Percentiles rank a stretch among this genome's conserved stretches.
phyloP scores from a whole-genome alignment of 2,113 vertebrate species.

The Semnornis frantzii region DNA sequence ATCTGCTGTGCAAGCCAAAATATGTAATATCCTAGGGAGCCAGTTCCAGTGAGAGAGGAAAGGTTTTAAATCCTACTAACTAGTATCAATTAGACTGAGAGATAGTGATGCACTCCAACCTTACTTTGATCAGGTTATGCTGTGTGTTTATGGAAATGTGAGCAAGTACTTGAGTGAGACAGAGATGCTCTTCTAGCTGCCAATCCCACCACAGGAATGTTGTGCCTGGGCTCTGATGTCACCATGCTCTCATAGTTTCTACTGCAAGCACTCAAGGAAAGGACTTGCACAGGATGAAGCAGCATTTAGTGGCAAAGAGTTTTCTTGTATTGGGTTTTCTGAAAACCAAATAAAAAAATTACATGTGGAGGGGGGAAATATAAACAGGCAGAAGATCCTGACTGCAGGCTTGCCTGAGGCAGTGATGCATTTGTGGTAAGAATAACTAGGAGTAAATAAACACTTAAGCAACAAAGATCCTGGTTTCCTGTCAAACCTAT shows the following conservation, averaged over 20 bases:
- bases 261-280: background rate
- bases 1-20: background rate
- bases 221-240: background rate
- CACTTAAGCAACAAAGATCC: conserved; percentile 55
- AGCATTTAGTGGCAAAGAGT: background rate
- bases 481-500: conserved; percentile 59
- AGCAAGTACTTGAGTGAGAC: background rate
- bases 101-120: background rate
- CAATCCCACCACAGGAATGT: background rate
- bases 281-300: background rate
- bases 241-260: background rate
- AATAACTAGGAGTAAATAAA: conserved; percentile 63
- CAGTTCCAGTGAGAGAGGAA: background rate
- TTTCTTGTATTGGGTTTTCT: background rate
- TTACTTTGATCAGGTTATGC: background rate
- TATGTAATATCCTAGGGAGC: background rate
- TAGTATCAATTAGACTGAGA: background rate
- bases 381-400: conserved; percentile 9
- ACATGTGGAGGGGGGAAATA: conserved; percentile 2
- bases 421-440: conserved; percentile 46
- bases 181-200: background rate
- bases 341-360: conserved; percentile 51
- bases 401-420: conserved; percentile 34
- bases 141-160: background rate
- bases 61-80: conserved; percentile 2